Conservation (phyloP, 2,113 vertebrate genomes). For the Macrotis lagotis region DNA sequence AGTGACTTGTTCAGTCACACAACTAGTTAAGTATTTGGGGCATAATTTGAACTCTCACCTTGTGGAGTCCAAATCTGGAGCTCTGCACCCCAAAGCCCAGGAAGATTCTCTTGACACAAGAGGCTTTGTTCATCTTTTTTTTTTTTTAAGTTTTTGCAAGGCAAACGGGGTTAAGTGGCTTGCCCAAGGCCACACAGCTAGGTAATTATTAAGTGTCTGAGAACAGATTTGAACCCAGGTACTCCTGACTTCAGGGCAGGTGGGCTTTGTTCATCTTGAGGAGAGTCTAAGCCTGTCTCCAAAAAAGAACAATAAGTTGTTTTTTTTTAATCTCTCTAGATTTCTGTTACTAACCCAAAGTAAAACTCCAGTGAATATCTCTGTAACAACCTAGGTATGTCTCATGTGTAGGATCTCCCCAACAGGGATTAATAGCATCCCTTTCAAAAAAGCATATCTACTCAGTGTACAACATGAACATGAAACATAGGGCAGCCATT, state of each 20-base stretch:
- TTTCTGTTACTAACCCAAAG: neutral
- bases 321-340: neutral
- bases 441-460: neutral
- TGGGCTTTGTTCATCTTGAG: neutral
- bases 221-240: no score
- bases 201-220: no score
- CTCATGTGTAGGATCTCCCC: neutral
- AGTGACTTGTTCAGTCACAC: neutral
- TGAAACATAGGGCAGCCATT: neutral
- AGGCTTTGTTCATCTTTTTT: no score
- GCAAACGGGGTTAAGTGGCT: no score
- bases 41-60: neutral
- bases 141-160: no score
- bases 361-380: neutral
- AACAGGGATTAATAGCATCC: neutral
- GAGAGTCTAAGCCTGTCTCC: neutral
- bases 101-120: no score
- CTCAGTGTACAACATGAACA: neutral
- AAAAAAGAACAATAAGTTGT: neutral
- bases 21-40: neutral
- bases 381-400: neutral
- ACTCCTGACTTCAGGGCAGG: neutral
- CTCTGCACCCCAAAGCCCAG: no score
- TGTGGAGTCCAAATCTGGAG: no score
- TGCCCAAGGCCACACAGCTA: no score